These are phyloP conservation scores for Hyperoplus lanceolatus DNA, from an alignment of 2,797 vertebrate species.

Conservation along the genomic window DNA sequence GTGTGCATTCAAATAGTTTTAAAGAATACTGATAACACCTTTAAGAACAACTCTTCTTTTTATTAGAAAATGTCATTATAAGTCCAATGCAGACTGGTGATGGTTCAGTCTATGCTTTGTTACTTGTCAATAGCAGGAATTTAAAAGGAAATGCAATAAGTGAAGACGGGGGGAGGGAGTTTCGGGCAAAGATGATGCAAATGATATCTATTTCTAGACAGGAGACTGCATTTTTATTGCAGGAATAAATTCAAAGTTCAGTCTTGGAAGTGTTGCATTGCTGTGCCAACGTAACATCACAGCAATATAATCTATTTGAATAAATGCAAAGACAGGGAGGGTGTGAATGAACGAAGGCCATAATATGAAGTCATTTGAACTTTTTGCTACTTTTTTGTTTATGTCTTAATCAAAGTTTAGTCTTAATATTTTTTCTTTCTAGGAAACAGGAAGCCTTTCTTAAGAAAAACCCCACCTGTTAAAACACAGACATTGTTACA, in stretches of 20 bases:
- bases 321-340: neutral
- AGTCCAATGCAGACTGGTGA: neutral
- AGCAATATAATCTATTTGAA: neutral
- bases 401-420: fast-evolving
- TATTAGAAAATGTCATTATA: neutral
- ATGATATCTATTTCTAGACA: neutral
- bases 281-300: fast-evolving
- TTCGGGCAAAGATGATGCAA: neutral
- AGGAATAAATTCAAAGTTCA: slow-evolving; percentile 43
- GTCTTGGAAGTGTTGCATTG: neutral
- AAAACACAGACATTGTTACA: neutral
- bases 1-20: neutral
- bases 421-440: no score
- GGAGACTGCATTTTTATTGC: neutral
- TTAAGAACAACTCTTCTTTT: neutral
- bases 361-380: fast-evolving
- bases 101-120: neutral
- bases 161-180: neutral
- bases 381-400: neutral
- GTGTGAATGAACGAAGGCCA: neutral
- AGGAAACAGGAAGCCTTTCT: neutral
- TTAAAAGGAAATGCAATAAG: neutral
- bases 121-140: neutral
- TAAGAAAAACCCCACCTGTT: neutral
- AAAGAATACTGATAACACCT: neutral